Conservation (phyloP, 1,140 invertebrate genomes). For the Potamilus streckersoni region DNA sequence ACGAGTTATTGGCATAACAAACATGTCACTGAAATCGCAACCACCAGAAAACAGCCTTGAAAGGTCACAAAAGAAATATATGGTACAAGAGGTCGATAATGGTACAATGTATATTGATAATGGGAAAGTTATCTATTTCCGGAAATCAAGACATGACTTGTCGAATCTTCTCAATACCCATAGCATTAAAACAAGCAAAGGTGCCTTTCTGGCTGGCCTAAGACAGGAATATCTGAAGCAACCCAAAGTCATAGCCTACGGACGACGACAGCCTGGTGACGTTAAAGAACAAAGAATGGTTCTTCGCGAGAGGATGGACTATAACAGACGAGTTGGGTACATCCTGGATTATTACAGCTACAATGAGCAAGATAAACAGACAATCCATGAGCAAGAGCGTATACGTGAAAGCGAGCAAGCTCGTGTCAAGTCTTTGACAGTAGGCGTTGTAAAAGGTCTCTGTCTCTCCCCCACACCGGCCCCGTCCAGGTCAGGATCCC, state of each 20-base stretch:
- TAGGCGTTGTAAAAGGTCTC: slow-evolving; percentile 24
- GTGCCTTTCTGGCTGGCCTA: slow-evolving; percentile 44
- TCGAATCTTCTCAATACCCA: slow-evolving; percentile 37
- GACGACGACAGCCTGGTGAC: slow-evolving; percentile 4
- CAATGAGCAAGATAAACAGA: slow-evolving; percentile 32
- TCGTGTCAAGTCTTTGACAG: slow-evolving; percentile 7
- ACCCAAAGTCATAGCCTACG: slow-evolving; percentile 26
- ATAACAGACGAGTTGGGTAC: slow-evolving; percentile 45
- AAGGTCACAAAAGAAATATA: slow-evolving; percentile 28
- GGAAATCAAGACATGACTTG: slow-evolving; percentile 37
- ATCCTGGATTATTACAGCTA: slow-evolving; percentile 47
- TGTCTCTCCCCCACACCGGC: slow-evolving; percentile 21
- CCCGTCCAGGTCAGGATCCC: slow-evolving; percentile 14
- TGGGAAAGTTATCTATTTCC: slow-evolving; percentile 44
- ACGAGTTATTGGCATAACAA: slow-evolving; percentile 8
- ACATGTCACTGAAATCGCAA: slow-evolving; percentile 6
- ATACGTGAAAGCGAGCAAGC: slow-evolving; percentile 9
- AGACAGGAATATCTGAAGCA: slow-evolving; percentile 47
- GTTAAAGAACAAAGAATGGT: slow-evolving; percentile 15
- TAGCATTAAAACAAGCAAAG: slow-evolving; percentile 18
- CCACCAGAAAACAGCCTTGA: slow-evolving; percentile 9
- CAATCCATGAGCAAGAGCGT: slow-evolving; percentile 19
- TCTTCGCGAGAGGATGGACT: slow-evolving; percentile 38
- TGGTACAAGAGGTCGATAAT: slow-evolving; percentile 34
- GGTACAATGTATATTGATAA: slow-evolving; percentile 49